Percentiles rank a stretch among this genome's conserved stretches.
These are phyloP conservation scores for Antheraea mylitta DNA, from an alignment of 1,140 invertebrate genomes.

Conservation along the genomic window DNA sequence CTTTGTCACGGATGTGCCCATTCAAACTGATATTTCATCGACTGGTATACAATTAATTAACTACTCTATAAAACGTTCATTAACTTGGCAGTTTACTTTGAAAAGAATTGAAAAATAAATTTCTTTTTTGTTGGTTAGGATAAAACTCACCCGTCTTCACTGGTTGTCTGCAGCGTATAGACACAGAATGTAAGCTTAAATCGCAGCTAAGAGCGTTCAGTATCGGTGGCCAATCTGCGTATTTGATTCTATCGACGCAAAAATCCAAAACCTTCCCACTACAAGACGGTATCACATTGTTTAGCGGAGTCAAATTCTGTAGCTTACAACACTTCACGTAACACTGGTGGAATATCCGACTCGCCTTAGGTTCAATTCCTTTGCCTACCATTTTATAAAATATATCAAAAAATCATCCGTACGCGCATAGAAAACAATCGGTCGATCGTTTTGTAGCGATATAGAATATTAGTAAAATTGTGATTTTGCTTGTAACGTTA, in stretches of 20 bases:
- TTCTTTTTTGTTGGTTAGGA: no score
- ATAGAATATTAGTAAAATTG: constrained; percentile 3
- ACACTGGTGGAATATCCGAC: constrained; percentile 72
- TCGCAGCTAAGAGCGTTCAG: constrained; percentile 83
- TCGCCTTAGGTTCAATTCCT: constrained; percentile 56
- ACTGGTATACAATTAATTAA: no score
- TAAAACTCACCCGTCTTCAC: constrained; percentile 63
- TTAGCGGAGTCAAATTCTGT: constrained; percentile 69
- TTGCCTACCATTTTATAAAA: constrained; percentile 66
- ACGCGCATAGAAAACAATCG: constrained; percentile 18
- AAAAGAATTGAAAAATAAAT: no score
- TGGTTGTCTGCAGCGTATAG: constrained; percentile 75
- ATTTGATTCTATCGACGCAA: constrained; percentile 83
- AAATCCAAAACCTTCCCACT: constrained; percentile 80
- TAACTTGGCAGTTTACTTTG: no score
- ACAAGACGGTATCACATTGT: constrained; percentile 54
- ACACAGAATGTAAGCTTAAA: constrained; percentile 80
- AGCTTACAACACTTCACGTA: constrained; percentile 75
- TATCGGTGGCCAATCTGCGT: constrained; percentile 84
- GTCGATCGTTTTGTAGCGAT: constrained; percentile 17
- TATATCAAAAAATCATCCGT: constrained; percentile 12
- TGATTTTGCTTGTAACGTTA: constrained; percentile 1
- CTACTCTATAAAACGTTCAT: no score
- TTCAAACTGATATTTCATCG: no score
- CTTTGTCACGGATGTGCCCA: no score